phyloP scores from a whole-genome alignment of 2,113 vertebrate genomes.

The Chascanopsetta lugubris region DNA sequence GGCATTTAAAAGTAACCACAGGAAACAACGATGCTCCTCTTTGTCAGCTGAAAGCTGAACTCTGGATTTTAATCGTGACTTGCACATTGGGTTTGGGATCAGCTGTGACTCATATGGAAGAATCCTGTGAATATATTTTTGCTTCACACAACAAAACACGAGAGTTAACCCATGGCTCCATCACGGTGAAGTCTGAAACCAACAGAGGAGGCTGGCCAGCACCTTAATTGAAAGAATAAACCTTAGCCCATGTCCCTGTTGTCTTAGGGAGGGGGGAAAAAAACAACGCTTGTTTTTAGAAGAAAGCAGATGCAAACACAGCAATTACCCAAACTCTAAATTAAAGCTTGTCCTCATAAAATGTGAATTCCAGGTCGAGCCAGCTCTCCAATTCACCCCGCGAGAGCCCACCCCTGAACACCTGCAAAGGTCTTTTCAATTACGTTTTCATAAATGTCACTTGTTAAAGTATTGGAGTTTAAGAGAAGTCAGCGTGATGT shows the following conservation, averaged over 20 bases:
- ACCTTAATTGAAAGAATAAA: conserved; percentile 18
- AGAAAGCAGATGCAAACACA: conserved; percentile 23
- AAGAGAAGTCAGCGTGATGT: not conserved
- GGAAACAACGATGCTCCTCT: no score
- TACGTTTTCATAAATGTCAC: not conserved
- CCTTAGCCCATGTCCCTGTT: conserved; percentile 9
- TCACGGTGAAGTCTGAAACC: not conserved
- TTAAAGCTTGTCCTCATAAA: conserved; percentile 28
- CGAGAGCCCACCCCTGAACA: no score
- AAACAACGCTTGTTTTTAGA: conserved; percentile 13
- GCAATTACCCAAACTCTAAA: conserved; percentile 40
- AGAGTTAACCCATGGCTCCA: not conserved
- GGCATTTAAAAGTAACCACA: not conserved
- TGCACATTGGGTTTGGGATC: not conserved
- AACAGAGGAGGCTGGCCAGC: not conserved
- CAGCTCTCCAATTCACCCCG: no score
- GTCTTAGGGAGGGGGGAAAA: not conserved
- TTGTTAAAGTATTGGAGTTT: not conserved
- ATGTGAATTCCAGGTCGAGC: conserved; percentile 11
- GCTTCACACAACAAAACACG: not conserved
- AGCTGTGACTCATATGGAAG: not conserved
- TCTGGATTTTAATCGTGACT: no score
- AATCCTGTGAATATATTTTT: not conserved
- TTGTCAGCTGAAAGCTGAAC: conserved; percentile 13
- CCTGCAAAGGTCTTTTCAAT: not conserved